Base-by-base conservation (phyloP, 2,888 invertebrate species). In the Epinotia ramella region DNA sequence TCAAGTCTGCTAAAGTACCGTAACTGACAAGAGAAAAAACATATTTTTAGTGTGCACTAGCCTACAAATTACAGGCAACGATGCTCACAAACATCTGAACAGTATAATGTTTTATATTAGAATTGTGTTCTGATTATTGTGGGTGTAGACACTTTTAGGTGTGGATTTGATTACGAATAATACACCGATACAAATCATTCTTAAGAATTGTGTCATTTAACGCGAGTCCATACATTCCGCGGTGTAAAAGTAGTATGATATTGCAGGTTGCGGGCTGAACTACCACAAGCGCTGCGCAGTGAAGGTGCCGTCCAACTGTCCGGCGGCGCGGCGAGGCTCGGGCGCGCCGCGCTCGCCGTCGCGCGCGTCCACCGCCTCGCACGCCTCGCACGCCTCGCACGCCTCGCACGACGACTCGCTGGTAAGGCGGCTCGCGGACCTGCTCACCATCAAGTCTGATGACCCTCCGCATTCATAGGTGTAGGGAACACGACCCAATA, bases 271-370 rank as follows among this genome's bases (percentile, higher is more conserved):
- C 95, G 98, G 99, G 16, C 96, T 98, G 87, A 99, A 99, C 95
- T 99, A 98, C 95, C 99, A 99, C 95, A 99, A 99, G 91, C 96
- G 99, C 68, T 99, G 98, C 91, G 97, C 97, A 65, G 98, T 99
- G 80, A 99, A 99, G 94, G 98, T 99, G 80, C 99, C 99, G 67
- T 99, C 99, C 89, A 99, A 99, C 95, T 99, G 99, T 95, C 88
- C 83, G 78, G 80, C 81, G 65, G 72, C 73, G 65, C 87, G 88
- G 28, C 86, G 88, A 40, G 78, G 82, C 70, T 85, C 87, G 70
- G 85, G 95, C 73, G 92, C 94, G 76, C 95, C 95, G 62, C 96
- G 97, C 86, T 96, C 97, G 80, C 97, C 97, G 16, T 97, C 97
- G 78, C 97, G 97, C 81, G 96, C 96, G 77, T 97, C 97, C 59